A percentile compares a stretch with the other conserved stretches of the same genome.
Conservation (phyloP, 1,140 invertebrate genomes). For the Druon quercuslanigerum region DNA sequence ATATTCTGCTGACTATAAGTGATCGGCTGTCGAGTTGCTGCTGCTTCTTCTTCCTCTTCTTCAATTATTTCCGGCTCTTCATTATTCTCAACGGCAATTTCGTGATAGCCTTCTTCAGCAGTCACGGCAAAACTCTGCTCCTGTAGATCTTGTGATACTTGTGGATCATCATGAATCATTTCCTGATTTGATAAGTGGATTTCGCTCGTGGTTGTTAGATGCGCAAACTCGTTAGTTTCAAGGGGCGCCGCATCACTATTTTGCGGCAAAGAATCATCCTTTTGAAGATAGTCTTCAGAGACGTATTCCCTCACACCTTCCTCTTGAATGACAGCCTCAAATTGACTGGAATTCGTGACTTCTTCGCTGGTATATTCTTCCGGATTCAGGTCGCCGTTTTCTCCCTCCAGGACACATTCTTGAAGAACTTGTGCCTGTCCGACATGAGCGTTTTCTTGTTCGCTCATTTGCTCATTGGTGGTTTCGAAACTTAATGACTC, state of each 20-base stretch:
- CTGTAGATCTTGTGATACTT: too few relatives aligned
- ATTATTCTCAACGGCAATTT: background rate
- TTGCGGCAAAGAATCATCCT: background rate
- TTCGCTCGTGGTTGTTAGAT: background rate
- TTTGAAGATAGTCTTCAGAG: background rate
- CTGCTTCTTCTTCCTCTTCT: too few relatives aligned
- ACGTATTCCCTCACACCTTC: background rate
- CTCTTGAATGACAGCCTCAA: background rate
- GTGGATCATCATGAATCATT: background rate
- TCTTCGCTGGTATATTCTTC: background rate
- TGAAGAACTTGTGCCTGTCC: background rate
- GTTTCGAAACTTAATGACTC: background rate
- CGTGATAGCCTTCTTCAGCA: background rate
- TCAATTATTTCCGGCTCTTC: slow-evolving; percentile 12
- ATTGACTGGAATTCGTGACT: background rate
- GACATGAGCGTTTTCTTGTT: background rate
- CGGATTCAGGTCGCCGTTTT: background rate
- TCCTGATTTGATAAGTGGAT: background rate
- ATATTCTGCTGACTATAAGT: background rate
- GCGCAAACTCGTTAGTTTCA: background rate
- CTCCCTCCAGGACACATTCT: background rate
- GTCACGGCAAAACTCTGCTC: background rate
- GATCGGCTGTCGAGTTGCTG: too few relatives aligned
- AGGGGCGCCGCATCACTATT: background rate
- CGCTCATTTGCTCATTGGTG: background rate